Conservation (phyloP, 2,888 invertebrate species). For the Amorpha juglandis region DNA sequence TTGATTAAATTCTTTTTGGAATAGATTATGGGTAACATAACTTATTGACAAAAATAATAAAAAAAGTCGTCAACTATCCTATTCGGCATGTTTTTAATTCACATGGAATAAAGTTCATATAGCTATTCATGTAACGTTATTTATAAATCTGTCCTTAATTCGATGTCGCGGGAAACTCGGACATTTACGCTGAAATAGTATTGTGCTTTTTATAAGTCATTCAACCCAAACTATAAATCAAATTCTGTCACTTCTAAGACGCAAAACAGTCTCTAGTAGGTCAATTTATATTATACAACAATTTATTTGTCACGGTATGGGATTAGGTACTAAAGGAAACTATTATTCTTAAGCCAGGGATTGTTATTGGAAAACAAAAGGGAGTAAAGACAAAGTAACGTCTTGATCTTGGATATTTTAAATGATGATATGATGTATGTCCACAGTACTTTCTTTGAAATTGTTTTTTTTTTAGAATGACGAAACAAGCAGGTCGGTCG, state of each 20-base stretch:
- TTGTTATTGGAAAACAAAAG: neutral
- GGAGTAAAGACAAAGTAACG: neutral
- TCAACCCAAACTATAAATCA: conserved; percentile 13
- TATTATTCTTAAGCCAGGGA: neutral
- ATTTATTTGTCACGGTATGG: neutral
- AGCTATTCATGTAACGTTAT: neutral
- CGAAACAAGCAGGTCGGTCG: too few species aligned
- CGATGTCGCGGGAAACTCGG: neutral
- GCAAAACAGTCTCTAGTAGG: conserved; percentile 1
- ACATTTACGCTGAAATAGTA: conserved; percentile 9
- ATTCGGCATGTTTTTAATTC: too few species aligned
- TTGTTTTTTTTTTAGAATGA: too few species aligned
- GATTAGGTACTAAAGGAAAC: neutral
- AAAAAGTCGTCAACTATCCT: too few species aligned
- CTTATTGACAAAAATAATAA: too few species aligned
- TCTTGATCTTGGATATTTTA: neutral
- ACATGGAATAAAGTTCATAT: neutral
- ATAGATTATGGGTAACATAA: too few species aligned
- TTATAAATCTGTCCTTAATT: neutral
- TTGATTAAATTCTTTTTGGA: too few species aligned
- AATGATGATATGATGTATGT: too few species aligned
- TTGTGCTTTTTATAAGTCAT: conserved; percentile 13
- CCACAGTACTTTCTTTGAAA: too few species aligned
- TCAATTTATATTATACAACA: neutral
- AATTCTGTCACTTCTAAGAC: conserved; percentile 2